Base-by-base conservation (phyloP, 2,113 vertebrate genomes). In the Ptilonorhynchus violaceus region DNA sequence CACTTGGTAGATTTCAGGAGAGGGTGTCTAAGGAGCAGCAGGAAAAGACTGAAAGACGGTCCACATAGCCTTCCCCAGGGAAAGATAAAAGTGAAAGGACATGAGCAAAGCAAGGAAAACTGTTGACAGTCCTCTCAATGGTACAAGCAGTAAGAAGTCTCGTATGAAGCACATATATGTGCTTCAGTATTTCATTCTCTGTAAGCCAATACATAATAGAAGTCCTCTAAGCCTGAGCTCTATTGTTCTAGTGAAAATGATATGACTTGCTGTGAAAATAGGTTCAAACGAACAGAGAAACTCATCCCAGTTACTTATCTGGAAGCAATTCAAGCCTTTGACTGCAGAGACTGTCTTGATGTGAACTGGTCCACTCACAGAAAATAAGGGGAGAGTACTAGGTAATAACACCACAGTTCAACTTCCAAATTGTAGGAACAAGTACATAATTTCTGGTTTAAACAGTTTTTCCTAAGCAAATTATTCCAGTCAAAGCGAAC, bases 81-180 rank as follows among this genome's bases (percentile, higher is more conserved):
- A 37, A 74, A 70, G 37, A 66, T 55, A 76, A 35, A 44, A 6
- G 5, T 46, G 39, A 75, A 93, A 88, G n/a, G 10, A 37, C 8
- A 8, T 8, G 24, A 21, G 9, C 13, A 88, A 92, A 76, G 9
- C 9, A 31, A 67, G 18, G 15, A 42, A 78, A 78, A 63, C 8
- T 60, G 5, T 19, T 88, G 16, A 31, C 27, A 19, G 1, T 52
- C 21, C 44, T 72, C 22, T 79, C 30, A 56, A 3, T 33, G 9
- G 23, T 37, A 30, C 12, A 33, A 25, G 9, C 33, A 53, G 4
- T 12, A 75, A 56, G 13, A 70, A 81, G 17, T 37, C 37, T 39
- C 10, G 37, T 10, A 85, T 27, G 28, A 59, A 10, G 5, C 5
- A 19, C 14, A 28, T 25, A 50, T 0, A 0, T 27, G 5, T 41